Percentiles rank a stretch among this genome's conserved stretches.
phyloP scores from a whole-genome alignment of 92 coral and sea anemone genomes.

The Porites divaricata region DNA sequence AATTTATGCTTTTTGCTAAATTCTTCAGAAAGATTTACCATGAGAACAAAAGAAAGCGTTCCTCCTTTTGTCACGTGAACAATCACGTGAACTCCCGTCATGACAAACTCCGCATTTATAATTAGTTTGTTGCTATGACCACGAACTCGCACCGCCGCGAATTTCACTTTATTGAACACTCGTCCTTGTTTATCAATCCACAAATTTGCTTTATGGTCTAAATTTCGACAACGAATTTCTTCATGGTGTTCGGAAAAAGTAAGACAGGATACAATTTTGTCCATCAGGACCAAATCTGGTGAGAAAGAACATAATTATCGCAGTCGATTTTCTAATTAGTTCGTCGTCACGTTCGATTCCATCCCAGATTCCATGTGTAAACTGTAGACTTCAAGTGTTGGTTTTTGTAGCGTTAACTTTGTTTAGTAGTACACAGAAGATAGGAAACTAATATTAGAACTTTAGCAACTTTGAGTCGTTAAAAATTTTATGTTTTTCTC shows the following conservation, averaged over 20 bases:
- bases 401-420: not conserved
- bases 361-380: not conserved
- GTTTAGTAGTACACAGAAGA: not conserved
- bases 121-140: slow-evolving; percentile 8
- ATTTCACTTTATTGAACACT: not conserved
- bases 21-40: too few relatives aligned
- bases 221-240: slow-evolving; percentile 6
- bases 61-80: not conserved
- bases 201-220: not conserved
- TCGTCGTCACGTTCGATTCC: not conserved
- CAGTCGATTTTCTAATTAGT: not conserved
- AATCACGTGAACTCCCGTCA: not conserved
- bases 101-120: not conserved
- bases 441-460: not conserved
- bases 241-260: slow-evolving; percentile 92
- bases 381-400: not conserved
- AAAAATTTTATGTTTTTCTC: not conserved
- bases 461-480: not conserved
- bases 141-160: slow-evolving; percentile 1
- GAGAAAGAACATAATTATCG: slow-evolving; percentile 15
- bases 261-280: slow-evolving; percentile 87
- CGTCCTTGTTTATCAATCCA: not conserved
- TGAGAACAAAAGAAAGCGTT: too few relatives aligned
- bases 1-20: too few relatives aligned
- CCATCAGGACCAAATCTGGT: slow-evolving; percentile 98